Base-by-base conservation (phyloP, 2,888 invertebrate species). In the Tinea trinotella region DNA sequence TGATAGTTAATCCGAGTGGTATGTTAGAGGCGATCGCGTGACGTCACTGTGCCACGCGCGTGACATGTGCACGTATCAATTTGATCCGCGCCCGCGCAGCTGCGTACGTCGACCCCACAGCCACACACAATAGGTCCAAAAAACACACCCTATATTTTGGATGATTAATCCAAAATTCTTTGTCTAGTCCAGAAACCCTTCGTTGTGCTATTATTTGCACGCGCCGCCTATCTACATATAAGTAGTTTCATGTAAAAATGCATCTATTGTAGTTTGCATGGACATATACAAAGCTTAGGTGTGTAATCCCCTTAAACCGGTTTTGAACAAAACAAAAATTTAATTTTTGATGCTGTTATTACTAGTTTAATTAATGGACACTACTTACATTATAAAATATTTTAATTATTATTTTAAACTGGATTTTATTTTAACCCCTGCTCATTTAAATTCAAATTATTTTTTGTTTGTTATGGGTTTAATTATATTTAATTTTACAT, bases 81-180 rank as follows among this genome's bases (percentile, higher is more conserved):
- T 81, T 69, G 78, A 82, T 78, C 67, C 74, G 74, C 76, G 72
- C 66, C 70, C 68, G 73, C 74, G 76, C 83, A 83, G 84, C 83
- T 83, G 83, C 80, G 76, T 65, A 59, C 77, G 69, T 66, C 76
- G 76, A 76, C 78, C 82, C 78, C 70, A 62, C 34, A n/a, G 20
- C 30, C 34, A 13, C 13, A 57, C 58, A 63, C 62, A 62, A 66
- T 65, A 67, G 64, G 60, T 59, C 63, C 60, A 66, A 73, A 76
- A 71, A 75, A 72, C 58, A 59, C 70, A 70, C 80, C 80, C 78
- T 61, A 71, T 73, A 75, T 73, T 75, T 74, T 69, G 64, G 67
- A 67, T 70, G 73, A 81, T 81, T 83, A 82, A 80, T 78, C 69
- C 74, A 66, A 66, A 64, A 56, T 61, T 67, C 71, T 72, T 81